Evolutionary conservation across 2,888 invertebrate genomes (phyloP).

Genomic region (Heliconius ethilla): DNA sequence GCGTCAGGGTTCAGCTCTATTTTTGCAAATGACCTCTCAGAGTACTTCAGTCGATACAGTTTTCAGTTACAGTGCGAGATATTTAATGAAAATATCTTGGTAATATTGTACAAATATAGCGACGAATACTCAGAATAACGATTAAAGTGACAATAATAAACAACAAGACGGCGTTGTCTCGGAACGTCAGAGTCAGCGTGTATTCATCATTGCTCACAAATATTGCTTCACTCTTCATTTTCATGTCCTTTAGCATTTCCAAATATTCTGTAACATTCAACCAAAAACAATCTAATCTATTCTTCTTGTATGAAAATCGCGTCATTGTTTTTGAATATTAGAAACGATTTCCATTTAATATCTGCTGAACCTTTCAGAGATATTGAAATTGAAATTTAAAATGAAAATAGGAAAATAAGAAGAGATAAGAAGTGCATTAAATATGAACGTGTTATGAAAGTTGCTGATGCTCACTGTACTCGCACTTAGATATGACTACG

Average conservation of each 20-base stretch:
- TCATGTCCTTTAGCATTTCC: not conserved
- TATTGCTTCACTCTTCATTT: not conserved
- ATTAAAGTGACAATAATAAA: not conserved
- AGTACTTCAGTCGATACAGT: too few relatives aligned
- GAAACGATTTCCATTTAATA: not conserved
- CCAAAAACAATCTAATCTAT: not conserved
- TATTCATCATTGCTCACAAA: not conserved
- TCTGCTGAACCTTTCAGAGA: conserved; percentile 1
- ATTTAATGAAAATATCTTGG: not conserved
- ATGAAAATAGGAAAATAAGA: not conserved
- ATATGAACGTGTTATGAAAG: not conserved
- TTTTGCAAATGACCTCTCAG: not conserved
- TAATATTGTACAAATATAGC: not conserved
- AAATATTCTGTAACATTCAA: not conserved
- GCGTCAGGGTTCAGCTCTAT: not conserved
- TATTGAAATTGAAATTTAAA: not conserved
- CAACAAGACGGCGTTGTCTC: not conserved
- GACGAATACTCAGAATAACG: not conserved
- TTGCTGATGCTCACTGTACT: not conserved
- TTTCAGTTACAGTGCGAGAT: too few relatives aligned
- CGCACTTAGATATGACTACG: not conserved
- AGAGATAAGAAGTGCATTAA: not conserved
- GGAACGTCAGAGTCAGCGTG: not conserved
- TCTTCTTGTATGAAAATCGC: not conserved
- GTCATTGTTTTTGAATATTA: not conserved